phyloP scores from a whole-genome alignment of 2,888 invertebrate species.

The Pristionchus fissidentatus region DNA sequence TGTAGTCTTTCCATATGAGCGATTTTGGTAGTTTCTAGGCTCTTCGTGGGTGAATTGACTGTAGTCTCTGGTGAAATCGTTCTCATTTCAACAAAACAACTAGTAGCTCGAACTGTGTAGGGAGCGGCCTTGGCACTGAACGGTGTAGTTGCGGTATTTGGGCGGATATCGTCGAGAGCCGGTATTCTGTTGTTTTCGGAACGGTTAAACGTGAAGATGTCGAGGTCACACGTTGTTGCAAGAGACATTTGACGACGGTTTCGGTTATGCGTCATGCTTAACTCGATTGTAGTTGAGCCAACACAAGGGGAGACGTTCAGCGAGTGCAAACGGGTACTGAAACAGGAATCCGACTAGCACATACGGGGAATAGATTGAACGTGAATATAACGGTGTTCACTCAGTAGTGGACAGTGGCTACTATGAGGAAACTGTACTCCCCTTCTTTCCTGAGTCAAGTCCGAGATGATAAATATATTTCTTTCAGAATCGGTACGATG shows the following conservation, averaged over 20 bases:
- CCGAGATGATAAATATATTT: background rate
- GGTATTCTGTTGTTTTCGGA: conserved; percentile 21
- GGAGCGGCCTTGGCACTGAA: background rate
- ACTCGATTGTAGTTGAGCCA: no score
- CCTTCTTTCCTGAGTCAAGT: no score
- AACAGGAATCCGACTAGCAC: no score
- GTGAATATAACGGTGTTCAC: no score
- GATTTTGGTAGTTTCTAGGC: no score
- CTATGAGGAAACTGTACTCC: no score
- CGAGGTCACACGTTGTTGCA: conserved; percentile 24
- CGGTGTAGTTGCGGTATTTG: conserved; percentile 24
- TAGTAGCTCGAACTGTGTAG: background rate
- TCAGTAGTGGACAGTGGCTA: no score
- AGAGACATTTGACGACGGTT: background rate
- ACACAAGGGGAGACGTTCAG: no score
- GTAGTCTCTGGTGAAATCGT: conserved; percentile 7
- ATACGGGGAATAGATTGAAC: no score
- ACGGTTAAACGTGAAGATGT: background rate
- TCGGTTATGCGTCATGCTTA: conserved; percentile 25
- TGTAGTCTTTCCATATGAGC: no score
- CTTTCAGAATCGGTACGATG: conserved; percentile 68
- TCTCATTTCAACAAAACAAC: background rate
- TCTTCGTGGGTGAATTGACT: no score
- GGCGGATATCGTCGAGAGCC: conserved; percentile 22
- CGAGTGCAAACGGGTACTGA: no score